Base-by-base conservation (phyloP, 2,797 vertebrate species). In the Micrastur ruficollis region DNA sequence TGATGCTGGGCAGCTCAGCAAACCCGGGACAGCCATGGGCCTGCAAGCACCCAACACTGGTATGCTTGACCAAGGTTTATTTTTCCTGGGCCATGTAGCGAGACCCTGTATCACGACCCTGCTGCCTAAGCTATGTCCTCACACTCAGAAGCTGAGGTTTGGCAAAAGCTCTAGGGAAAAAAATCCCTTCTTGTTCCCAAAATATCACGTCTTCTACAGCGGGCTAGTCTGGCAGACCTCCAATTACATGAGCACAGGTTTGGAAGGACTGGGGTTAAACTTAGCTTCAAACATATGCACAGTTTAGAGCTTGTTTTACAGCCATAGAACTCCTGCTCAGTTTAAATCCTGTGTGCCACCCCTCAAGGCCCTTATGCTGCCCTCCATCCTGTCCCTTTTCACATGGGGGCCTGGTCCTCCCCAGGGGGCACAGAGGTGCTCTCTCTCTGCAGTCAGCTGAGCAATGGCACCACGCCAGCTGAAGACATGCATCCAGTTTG, bases 91-190 rank as follows among this genome's bases (percentile, higher is more conserved):
- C 31, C 40, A 27, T 0, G 0, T 3, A 63, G 59, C 3, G 1
- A 73, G 38, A 47, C 31, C 34, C 42, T 81, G 34, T 23, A 72
- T 11, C 42, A 86, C 50, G 42, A 66, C 26, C 18, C 26, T 81
- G n/a, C 46, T 47, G 47, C 66, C 82, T 80, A 27, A 80, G 47
- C 38, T 84, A 32, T 2, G 1, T 29, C 38, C 73, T 89, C 50
- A 56, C 3, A 10, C 38, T 68, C 72, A 70, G 59, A 92, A 86
- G 49, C 29, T 38, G 80, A 87, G 52, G 25, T 68, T 49, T 91
- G 85, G 79, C 53, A 90, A 92, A 94, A 89, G 34, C 46, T 61
- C 87, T 58, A 32, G 80, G 55, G 25, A 14, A 55, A 86, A 88
- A 75, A 18, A 42, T 76, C 27, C 21, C 58, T 78, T 88, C 49